These are phyloP conservation scores for Brassicogethes aeneus DNA, from an alignment of 2,888 invertebrate genomes.

Conservation along the genomic window DNA sequence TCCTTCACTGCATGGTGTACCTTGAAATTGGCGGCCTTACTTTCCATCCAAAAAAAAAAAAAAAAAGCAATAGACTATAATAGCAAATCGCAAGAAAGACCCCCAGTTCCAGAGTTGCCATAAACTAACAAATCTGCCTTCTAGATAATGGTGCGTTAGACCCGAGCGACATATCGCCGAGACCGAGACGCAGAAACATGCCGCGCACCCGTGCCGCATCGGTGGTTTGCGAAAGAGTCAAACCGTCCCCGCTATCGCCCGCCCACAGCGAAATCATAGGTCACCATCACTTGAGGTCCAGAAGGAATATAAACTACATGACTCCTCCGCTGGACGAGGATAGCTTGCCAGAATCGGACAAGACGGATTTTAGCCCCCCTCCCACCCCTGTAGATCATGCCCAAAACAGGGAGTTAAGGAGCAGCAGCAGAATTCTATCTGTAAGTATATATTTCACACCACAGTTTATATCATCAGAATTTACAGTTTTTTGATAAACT, in stretches of 20 bases:
- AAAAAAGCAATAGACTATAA: too few relatives aligned
- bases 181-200: constrained; percentile 19
- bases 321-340: constrained; percentile 38
- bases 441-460: constrained; percentile 19
- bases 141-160: constrained; percentile 6
- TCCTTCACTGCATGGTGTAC: too few relatives aligned
- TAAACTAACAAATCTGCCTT: too few relatives aligned
- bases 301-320: constrained; percentile 36
- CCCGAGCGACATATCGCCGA: constrained; percentile 21
- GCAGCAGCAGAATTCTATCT: constrained; percentile 29
- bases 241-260: constrained; percentile 14
- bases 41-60: too few relatives aligned
- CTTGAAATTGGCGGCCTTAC: too few relatives aligned
- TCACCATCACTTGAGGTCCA: constrained; percentile 33
- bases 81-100: too few relatives aligned
- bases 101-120: too few relatives aligned
- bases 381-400: constrained; percentile 8
- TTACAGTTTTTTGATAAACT: too few relatives aligned
- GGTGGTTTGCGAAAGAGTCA: constrained; percentile 16
- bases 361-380: constrained; percentile 24
- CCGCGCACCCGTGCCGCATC: constrained; percentile 19
- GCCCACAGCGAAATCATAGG: constrained; percentile 7
- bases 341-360: constrained; percentile 24
- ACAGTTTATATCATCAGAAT: too few relatives aligned
- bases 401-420: constrained; percentile 28